Conservation (phyloP, 2,113 vertebrate genomes). For the Saccopteryx bilineata region DNA sequence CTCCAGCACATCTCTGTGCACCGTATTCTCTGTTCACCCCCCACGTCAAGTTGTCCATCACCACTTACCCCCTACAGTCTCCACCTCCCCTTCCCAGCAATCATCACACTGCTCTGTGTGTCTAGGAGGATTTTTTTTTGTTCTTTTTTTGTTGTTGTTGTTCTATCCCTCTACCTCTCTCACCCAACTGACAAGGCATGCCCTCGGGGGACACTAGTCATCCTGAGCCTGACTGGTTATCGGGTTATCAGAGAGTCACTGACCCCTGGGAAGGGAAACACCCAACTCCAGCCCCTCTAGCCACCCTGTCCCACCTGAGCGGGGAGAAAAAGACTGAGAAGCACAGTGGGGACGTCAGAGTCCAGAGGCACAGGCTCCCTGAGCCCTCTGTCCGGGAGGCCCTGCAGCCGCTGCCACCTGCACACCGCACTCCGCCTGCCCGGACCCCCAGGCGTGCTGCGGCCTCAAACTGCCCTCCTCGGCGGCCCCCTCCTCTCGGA, state of each 20-base stretch:
- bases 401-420: no score
- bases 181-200: neutral
- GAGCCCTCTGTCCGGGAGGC: neutral
- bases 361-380: neutral
- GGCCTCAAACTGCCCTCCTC: neutral
- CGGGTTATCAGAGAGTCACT: neutral
- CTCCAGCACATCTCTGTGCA: no score
- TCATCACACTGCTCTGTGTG: no score
- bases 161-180: no score
- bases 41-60: no score
- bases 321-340: neutral
- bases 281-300: neutral
- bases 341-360: neutral
- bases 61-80: no score
- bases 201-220: neutral
- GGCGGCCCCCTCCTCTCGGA: neutral
- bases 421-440: neutral
- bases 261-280: neutral
- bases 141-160: no score
- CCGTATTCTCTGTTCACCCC: no score
- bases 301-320: neutral
- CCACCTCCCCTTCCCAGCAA: no score
- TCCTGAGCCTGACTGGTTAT: no score
- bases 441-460: neutral
- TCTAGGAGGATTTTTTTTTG: no score